phyloP scores from a whole-genome alignment of 2,888 invertebrate genomes.

The Cryptophagus acutangulus region DNA sequence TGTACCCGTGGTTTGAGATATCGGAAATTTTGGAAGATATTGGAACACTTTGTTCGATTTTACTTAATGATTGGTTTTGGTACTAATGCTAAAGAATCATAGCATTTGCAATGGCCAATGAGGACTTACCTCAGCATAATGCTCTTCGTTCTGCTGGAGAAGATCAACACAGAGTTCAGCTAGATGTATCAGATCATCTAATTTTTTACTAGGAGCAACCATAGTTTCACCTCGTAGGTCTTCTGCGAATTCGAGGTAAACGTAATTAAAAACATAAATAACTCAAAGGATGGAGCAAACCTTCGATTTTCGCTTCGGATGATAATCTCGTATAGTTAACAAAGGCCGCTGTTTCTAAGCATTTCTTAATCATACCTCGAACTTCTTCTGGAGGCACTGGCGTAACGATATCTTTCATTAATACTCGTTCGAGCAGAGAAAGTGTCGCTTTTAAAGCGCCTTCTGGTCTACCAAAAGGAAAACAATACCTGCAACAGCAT shows the following conservation, averaged over 20 bases:
- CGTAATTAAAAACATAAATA: neutral
- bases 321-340: constrained; percentile 96
- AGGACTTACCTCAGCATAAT: constrained; percentile 96
- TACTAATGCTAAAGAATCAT: too few relatives aligned
- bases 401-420: constrained; percentile 99
- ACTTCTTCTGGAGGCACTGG: constrained; percentile 96
- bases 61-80: too few relatives aligned
- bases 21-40: neutral
- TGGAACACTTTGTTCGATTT: too few relatives aligned
- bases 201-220: constrained; percentile 80
- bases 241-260: constrained; percentile 53
- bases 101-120: too few relatives aligned
- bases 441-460: constrained; percentile 96
- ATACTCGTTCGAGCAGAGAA: constrained; percentile 89
- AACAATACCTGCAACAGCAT: constrained; percentile 73
- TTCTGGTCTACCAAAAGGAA: constrained; percentile 98
- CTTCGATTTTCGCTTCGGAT: constrained; percentile 96
- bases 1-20: neutral
- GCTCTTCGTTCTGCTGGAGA: constrained; percentile 98
- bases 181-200: constrained; percentile 94
- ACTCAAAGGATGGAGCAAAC: constrained; percentile 49
- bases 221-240: constrained; percentile 77
- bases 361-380: constrained; percentile 90
- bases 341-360: constrained; percentile 95
- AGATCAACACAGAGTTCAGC: constrained; percentile 98